Evolutionary conservation across 1,140 invertebrate species (phyloP), one percentile per base, ranked within the genome.

Genomic region (Agrilus planipennis): DNA sequence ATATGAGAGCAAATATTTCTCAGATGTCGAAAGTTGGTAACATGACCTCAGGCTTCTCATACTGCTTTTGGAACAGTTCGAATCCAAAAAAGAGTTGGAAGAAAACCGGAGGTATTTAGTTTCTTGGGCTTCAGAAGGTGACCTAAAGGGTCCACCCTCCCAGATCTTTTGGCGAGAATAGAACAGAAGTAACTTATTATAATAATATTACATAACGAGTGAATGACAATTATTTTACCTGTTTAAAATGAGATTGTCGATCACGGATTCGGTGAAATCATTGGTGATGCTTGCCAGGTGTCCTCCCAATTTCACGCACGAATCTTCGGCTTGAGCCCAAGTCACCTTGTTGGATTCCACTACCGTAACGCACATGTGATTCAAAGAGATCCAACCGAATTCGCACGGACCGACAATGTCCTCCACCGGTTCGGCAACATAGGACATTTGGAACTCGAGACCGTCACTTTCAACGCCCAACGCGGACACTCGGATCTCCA

Each of bases 291-390:
- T 76, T 0, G 69, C 73, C 7, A 84, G 64, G 60, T 81, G 76
- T 12, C 79, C 80, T 2, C 73, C 75, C 37, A 65, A 60, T 28
- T 61, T 59, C 6, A 62, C 58, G 47, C 81, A 84, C 45, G 77
- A 69, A 7, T 65, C 61, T 49, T 82, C 77, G 0, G 77, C 77
- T 25, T 75, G 70, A 2, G 60, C 53, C 81, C 81, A 84, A 0
- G 69, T 54, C 42, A 71, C 53, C 31, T 66, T 61, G 1, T 60
- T 47, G 22, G 68, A 64, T 40, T 76, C 70, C 21, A 77, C 58
- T 1, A 73, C 67, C n/a, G 70, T 59, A 45, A 81, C 67, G 49
- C 77, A 80, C 49, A 73, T 72, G 35, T 75, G 70, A 10, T 68
- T 60, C 7, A 71, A 60, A 0, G 61, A 55, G 10, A 80, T 67